Percentiles rank a stretch among this genome's conserved stretches.
These are phyloP conservation scores for Aelia acuminata DNA, from an alignment of 2,888 invertebrate genomes.

Conservation along the genomic window DNA sequence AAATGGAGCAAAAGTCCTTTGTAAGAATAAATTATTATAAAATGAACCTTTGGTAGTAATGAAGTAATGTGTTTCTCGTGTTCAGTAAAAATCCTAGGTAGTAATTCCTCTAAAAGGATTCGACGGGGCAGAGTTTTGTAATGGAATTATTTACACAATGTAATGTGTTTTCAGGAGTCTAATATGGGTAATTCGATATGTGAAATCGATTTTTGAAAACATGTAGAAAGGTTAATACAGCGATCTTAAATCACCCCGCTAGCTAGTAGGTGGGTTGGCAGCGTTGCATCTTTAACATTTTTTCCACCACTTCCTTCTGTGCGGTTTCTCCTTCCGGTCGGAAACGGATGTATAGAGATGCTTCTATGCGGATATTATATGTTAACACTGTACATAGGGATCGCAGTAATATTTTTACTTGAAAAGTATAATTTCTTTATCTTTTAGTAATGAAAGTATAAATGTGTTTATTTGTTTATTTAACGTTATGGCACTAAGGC, in stretches of 20 bases:
- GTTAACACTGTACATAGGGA: background rate
- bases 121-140: background rate
- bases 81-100: background rate
- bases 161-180: background rate
- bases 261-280: background rate
- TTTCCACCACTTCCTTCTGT: background rate
- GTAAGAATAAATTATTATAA: no score
- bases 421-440: background rate
- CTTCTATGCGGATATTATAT: background rate
- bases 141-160: background rate
- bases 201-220: background rate
- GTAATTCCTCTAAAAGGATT: background rate
- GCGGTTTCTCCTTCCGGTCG: constrained; percentile 14
- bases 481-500: no score
- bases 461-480: no score
- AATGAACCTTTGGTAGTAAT: no score
- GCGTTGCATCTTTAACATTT: background rate
- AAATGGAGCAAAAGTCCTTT: no score
- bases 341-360: constrained; percentile 4
- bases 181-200: background rate
- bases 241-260: background rate
- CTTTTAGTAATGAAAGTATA: background rate
- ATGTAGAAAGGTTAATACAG: background rate
- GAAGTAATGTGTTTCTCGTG: no score
- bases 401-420: no score